Evolutionary conservation across 2,113 vertebrate species (phyloP).

Genomic region (Takifugu bimaculatus): DNA sequence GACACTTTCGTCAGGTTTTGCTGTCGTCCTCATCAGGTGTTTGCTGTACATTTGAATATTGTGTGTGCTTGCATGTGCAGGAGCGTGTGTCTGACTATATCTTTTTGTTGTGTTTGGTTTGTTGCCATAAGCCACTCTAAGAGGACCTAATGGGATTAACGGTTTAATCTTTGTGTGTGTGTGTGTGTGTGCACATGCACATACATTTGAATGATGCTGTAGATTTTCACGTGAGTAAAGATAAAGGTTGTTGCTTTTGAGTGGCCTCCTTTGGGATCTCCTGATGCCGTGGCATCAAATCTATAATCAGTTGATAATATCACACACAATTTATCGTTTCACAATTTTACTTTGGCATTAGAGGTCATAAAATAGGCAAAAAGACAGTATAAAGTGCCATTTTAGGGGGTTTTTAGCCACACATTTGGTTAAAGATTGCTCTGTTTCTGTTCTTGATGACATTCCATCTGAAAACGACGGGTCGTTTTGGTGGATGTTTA

Average conservation of each 20-base stretch:
- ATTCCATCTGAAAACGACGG: too few relatives aligned
- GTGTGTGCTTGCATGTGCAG: constrained; percentile 32
- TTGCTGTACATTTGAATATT: constrained; percentile 11
- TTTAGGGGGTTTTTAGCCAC: background rate
- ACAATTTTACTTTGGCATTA: too few relatives aligned
- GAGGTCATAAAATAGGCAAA: too few relatives aligned
- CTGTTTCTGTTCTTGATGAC: too few relatives aligned
- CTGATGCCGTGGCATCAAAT: background rate
- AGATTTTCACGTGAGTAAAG: constrained; percentile 2
- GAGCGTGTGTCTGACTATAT: constrained; percentile 22
- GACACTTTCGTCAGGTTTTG: background rate
- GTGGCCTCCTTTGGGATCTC: background rate
- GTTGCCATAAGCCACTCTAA: constrained; percentile 51
- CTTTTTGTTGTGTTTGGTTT: constrained; percentile 27
- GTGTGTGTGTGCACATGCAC: constrained; percentile 1
- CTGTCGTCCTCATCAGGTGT: constrained; percentile 1
- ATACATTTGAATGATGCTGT: background rate
- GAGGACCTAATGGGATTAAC: constrained; percentile 63
- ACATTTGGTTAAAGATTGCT: too few relatives aligned
- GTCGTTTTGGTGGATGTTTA: too few relatives aligned
- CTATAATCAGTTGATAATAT: too few relatives aligned
- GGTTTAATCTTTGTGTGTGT: constrained; percentile 35
- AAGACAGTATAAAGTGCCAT: background rate
- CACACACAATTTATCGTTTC: too few relatives aligned
- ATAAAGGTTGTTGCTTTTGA: constrained; percentile 1